phyloP scores from a whole-genome alignment of 1,140 invertebrate species.

The Caenorhabditis latens region DNA sequence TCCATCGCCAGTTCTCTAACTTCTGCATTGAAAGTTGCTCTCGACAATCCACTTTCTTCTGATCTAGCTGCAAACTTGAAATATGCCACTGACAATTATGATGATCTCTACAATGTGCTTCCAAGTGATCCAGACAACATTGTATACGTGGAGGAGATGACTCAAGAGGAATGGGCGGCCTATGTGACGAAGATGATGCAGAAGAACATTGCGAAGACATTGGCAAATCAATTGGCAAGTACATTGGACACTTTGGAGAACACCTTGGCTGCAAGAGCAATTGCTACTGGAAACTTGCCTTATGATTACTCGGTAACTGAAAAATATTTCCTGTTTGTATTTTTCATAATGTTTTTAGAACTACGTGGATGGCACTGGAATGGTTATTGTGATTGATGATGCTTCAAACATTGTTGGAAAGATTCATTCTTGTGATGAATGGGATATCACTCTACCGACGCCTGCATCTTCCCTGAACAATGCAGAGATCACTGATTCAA shows the following conservation, averaged over 20 bases:
- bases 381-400: slow-evolving; percentile 36
- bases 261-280: slow-evolving; percentile 50
- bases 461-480: background rate
- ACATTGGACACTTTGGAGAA: slow-evolving; percentile 58
- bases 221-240: slow-evolving; percentile 53
- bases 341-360: background rate
- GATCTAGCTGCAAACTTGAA: slow-evolving; percentile 57
- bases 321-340: background rate
- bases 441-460: background rate
- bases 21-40: slow-evolving; percentile 5
- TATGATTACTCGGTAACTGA: slow-evolving; percentile 19
- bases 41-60: slow-evolving; percentile 59
- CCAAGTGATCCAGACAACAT: slow-evolving; percentile 61
- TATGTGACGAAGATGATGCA: slow-evolving; percentile 58
- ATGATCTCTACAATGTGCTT: slow-evolving; percentile 57
- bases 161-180: slow-evolving; percentile 60
- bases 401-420: slow-evolving; percentile 35
- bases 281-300: slow-evolving; percentile 2
- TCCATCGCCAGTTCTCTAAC: slow-evolving; percentile 47
- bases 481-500: background rate
- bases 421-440: slow-evolving; percentile 4
- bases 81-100: slow-evolving; percentile 58
- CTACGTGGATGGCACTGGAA: slow-evolving; percentile 34
- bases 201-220: slow-evolving; percentile 49
- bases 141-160: slow-evolving; percentile 64